Conservation (phyloP, 1,140 invertebrate genomes). For the Drosophila littoralis region DNA sequence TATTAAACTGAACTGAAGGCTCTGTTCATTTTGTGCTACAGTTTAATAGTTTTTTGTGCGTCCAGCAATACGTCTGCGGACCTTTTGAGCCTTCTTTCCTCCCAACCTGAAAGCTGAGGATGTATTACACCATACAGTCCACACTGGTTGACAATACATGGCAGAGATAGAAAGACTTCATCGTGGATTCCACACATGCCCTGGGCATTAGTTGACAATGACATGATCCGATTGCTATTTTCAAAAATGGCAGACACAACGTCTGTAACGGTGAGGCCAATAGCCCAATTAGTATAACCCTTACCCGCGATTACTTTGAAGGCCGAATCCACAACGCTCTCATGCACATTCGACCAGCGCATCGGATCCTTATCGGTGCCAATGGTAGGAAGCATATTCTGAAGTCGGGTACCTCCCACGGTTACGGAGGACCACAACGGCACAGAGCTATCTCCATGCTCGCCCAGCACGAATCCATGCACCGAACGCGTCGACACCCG, state of each 20-base stretch:
- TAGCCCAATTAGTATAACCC: constrained; percentile 95
- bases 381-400: constrained; percentile 89
- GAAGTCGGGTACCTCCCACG: constrained; percentile 83
- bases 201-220: constrained; percentile 90
- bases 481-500: constrained; percentile 91
- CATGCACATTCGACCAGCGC: constrained; percentile 89
- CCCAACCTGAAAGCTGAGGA: constrained; percentile 89
- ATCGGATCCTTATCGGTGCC: constrained; percentile 90
- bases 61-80: constrained; percentile 25
- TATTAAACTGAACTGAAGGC: not conserved
- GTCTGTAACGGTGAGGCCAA: constrained; percentile 90
- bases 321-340: constrained; percentile 90
- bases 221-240: constrained; percentile 88
- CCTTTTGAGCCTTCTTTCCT: constrained; percentile 73
- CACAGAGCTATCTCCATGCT: constrained; percentile 92
- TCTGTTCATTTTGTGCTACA: not conserved
- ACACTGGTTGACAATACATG: constrained; percentile 89
- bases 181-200: constrained; percentile 90
- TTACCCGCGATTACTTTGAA: constrained; percentile 93
- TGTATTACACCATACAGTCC: constrained; percentile 90
- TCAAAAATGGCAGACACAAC: constrained; percentile 90
- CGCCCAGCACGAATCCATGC: constrained; percentile 94
- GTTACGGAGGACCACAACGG: constrained; percentile 91
- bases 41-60: constrained; percentile 1
- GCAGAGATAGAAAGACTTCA: constrained; percentile 93